These are phyloP conservation scores for Xenentodon cancila DNA, from an alignment of 2,797 vertebrate species.

Conservation along the genomic window DNA sequence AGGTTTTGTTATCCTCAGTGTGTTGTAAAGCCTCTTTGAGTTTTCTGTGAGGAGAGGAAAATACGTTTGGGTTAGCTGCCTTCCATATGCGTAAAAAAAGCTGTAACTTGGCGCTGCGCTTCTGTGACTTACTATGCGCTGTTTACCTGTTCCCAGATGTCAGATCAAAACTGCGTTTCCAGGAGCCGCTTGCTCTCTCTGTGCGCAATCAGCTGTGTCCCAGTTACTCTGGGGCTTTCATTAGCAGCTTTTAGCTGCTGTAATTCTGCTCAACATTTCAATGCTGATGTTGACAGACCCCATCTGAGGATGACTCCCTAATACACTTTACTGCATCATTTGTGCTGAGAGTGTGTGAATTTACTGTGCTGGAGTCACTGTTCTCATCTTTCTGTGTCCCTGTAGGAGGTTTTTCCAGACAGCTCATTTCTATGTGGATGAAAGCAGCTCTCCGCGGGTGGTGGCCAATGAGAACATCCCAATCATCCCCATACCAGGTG, in stretches of 20 bases:
- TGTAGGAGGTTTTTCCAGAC: constrained; percentile 98
- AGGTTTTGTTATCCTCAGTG: constrained; percentile 23
- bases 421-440: constrained; percentile 98
- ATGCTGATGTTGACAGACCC: constrained; percentile 61
- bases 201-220: constrained; percentile 58
- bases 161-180: constrained; percentile 45
- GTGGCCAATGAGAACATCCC: constrained; percentile 97
- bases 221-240: constrained; percentile 65
- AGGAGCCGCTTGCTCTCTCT: constrained; percentile 41
- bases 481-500: constrained; percentile 96
- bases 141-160: constrained; percentile 66
- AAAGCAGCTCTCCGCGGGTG: constrained; percentile 95
- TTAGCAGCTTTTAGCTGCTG: constrained; percentile 59
- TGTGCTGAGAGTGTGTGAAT: constrained; percentile 38
- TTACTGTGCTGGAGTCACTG: constrained; percentile 27
- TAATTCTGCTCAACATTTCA: constrained; percentile 49
- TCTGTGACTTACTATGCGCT: constrained; percentile 38
- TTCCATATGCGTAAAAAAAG: constrained; percentile 46
- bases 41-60: constrained; percentile 8
- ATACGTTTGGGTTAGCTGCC: constrained; percentile 52
- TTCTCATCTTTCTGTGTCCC: constrained; percentile 63
- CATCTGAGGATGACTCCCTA: constrained; percentile 60
- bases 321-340: constrained; percentile 51
- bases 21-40: neutral
- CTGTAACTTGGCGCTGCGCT: constrained; percentile 35